These are phyloP conservation scores for Antechinus stuartii DNA, from an alignment of 2,113 vertebrate species.

Conservation along the genomic window DNA sequence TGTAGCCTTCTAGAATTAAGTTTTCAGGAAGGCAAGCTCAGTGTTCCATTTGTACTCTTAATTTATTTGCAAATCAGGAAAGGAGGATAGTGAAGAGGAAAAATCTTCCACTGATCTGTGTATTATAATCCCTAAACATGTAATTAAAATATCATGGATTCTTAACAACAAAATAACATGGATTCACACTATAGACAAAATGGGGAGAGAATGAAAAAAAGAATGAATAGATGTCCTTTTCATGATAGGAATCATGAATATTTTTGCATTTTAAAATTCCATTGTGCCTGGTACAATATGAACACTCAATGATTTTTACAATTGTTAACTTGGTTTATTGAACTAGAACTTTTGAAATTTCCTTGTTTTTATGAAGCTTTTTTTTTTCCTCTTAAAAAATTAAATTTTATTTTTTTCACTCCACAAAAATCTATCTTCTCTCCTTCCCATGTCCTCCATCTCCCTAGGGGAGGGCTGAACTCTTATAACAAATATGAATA, in stretches of 20 bases:
- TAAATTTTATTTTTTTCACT: background rate
- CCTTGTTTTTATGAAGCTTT: constrained; percentile 40
- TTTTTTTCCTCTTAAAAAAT: background rate
- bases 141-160: background rate
- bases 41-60: background rate
- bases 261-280: background rate
- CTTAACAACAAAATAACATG: background rate
- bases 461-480: background rate
- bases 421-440: background rate
- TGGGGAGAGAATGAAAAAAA: background rate
- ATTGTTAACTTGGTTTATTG: background rate
- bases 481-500: background rate
- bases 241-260: background rate
- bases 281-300: background rate
- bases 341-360: background rate
- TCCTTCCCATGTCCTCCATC: background rate
- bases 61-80: constrained; percentile 60
- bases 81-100: constrained; percentile 44
- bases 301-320: background rate
- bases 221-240: background rate
- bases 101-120: background rate
- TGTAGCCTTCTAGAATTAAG: background rate
- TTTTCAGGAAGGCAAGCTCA: background rate
- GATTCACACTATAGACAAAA: background rate
- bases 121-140: background rate